Conservation (phyloP, 2,888 invertebrate species). For the Morpho achilles region DNA sequence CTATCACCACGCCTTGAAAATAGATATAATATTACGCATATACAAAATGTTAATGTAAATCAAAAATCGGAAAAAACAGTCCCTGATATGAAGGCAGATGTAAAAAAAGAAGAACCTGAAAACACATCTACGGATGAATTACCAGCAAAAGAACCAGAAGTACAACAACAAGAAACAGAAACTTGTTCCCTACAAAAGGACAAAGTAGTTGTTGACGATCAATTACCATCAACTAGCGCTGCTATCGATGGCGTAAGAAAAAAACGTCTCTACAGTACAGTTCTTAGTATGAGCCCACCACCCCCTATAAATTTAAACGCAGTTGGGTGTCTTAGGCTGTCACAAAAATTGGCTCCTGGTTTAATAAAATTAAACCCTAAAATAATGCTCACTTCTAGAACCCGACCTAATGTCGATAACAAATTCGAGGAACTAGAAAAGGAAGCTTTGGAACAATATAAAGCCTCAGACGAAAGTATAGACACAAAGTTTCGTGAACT, state of each 20-base stretch:
- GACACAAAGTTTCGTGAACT: slow-evolving; percentile 81
- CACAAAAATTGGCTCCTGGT: slow-evolving; percentile 63
- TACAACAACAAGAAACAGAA: slow-evolving; percentile 32
- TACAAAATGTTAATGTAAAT: slow-evolving; percentile 33
- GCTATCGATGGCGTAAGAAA: slow-evolving; percentile 53
- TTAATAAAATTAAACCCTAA: slow-evolving; percentile 65
- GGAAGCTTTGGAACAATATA: slow-evolving; percentile 80
- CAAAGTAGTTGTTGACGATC: slow-evolving; percentile 41
- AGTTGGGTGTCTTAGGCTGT: slow-evolving; percentile 51
- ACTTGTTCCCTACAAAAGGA: slow-evolving; percentile 38
- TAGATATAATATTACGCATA: slow-evolving; percentile 29
- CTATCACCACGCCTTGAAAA: slow-evolving; percentile 49
- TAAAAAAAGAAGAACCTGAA: slow-evolving; percentile 30
- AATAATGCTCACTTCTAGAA: slow-evolving; percentile 53
- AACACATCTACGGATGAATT: slow-evolving; percentile 23
- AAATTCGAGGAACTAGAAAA: slow-evolving; percentile 79
- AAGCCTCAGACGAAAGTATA: slow-evolving; percentile 77
- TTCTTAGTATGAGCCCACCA: slow-evolving; percentile 70
- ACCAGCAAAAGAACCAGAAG: slow-evolving; percentile 33
- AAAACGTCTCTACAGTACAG: slow-evolving; percentile 76
- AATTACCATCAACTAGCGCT: slow-evolving; percentile 56
- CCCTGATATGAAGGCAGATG: slow-evolving; percentile 31
- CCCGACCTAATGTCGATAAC: slow-evolving; percentile 54
- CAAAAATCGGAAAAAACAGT: slow-evolving; percentile 20
- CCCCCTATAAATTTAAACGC: slow-evolving; percentile 48